Evolutionary conservation across 2,888 invertebrate species (phyloP), one percentile per base, ranked within the genome.

Genomic region (Mactromeris polynyma): DNA sequence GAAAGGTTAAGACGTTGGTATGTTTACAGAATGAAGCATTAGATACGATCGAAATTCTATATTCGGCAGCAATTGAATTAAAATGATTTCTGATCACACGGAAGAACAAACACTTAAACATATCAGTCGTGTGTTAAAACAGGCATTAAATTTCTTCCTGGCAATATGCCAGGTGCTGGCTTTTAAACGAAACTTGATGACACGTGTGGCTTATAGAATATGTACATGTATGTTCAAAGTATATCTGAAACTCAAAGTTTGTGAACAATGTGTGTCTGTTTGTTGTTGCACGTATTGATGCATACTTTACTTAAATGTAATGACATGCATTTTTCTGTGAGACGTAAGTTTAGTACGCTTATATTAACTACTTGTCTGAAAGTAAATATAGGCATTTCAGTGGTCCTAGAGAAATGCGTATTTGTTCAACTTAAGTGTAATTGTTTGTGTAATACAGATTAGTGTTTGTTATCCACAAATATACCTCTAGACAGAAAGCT

Each of bases 401-500:
- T 14, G 26, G 58, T 64, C 58, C 7, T 64, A n/a, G 26, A 26
- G 26, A 26, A 9, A 64, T n/a, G 26, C 58, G 26, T 64, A 9
- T 64, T 64, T 46, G 46, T 46, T 46, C 46, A 46, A 46, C 11
- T 46, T 46, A 46, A 46, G 46, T 46, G 1, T 46, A 46, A 42
- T 42, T 46, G 58, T 58, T n/a, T 26, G 58, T 64, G 26, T 64
- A 46, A 14, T 46, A 46, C 46, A 46, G 58, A 26, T 19, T 1
- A 17, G 17, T 73, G 33, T 36, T 26, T 19, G 73, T 73, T 1
- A 73, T 33, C 73, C 73, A 73, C 73, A 3, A 73, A 1, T 33
- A 73, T 73, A 73, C 73, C 36, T 73, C 73, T 33, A 11, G 73
- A 73, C 73, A 33, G 19, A 73, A 7, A 73, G 73, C 73, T 33